phyloP scores from a whole-genome alignment of 2,113 vertebrate species.

The Xenopus borealis region DNA sequence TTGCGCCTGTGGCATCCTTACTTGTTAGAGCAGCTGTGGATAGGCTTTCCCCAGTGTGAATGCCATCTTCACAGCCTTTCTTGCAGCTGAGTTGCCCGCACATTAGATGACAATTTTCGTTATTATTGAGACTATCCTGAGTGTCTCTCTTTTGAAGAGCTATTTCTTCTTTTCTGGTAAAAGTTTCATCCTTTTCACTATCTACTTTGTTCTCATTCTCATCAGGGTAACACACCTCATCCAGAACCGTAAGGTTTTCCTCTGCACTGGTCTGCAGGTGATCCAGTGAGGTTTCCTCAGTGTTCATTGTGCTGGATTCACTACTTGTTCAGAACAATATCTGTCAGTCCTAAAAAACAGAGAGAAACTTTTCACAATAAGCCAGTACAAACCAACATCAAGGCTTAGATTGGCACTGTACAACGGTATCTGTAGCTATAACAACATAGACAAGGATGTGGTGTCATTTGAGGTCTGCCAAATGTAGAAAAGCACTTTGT shows the following conservation, averaged over 20 bases:
- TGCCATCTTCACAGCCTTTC: conserved; percentile 49
- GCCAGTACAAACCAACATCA: background rate
- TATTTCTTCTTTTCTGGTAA: conserved; percentile 47
- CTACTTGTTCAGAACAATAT: conserved; percentile 51
- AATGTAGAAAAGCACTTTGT: background rate
- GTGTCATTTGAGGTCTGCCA: background rate
- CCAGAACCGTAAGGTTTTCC: conserved; percentile 51
- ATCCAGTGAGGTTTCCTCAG: conserved; percentile 57
- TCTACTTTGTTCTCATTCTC: conserved; percentile 73
- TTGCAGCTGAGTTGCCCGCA: conserved; percentile 37
- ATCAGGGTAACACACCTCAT: conserved; percentile 57
- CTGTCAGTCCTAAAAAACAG: conserved; percentile 59
- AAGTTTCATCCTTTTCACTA: conserved; percentile 39
- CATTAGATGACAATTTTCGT: conserved; percentile 58
- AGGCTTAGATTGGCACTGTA: background rate
- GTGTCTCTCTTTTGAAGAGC: conserved; percentile 54
- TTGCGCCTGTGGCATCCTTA: conserved; percentile 48
- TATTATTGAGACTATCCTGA: conserved; percentile 77
- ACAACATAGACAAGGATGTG: background rate
- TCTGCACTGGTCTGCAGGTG: conserved; percentile 58
- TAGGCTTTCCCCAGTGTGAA: conserved; percentile 43
- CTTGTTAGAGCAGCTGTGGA: conserved; percentile 48
- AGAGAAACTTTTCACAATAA: background rate
- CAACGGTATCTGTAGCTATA: conserved; percentile 24
- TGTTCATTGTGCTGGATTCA: conserved; percentile 71